phyloP scores from a whole-genome alignment of 2,797 vertebrate species.

The Decapterus maruadsi region DNA sequence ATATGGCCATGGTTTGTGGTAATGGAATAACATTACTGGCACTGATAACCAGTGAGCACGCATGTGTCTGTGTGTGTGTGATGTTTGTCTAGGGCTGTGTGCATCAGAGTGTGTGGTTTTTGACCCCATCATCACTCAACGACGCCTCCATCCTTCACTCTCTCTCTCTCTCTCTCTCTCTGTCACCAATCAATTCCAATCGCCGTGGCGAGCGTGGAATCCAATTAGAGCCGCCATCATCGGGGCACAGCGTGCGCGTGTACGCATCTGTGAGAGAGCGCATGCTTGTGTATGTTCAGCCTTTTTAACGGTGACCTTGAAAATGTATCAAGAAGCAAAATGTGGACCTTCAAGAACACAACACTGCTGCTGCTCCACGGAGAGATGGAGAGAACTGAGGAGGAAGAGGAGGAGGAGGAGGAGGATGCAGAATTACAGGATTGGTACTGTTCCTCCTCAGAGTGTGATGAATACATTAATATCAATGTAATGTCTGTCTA shows the following conservation, averaged over 20 bases:
- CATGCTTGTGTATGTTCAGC: neutral
- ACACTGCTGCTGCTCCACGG: neutral
- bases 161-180: constrained; percentile 27
- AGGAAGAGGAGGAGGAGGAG: neutral
- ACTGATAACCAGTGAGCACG: neutral
- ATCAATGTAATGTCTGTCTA: neutral
- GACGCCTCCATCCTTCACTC: constrained; percentile 50
- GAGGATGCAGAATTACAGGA: neutral
- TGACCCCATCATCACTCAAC: constrained; percentile 55
- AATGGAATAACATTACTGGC: constrained; percentile 45
- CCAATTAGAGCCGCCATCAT: constrained; percentile 59
- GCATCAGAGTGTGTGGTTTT: constrained; percentile 3
- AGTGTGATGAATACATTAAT: neutral
- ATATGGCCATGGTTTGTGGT: constrained; percentile 39
- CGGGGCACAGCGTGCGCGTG: constrained; percentile 14
- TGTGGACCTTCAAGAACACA: neutral
- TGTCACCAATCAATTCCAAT: constrained; percentile 69
- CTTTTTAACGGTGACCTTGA: constrained; percentile 50
- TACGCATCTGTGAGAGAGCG: constrained; percentile 16
- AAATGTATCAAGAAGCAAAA: constrained; percentile 29
- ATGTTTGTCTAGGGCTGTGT: neutral
- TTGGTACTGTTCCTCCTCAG: neutral
- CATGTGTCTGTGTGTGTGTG: neutral
- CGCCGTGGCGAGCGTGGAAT: constrained; percentile 37
- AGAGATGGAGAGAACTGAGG: neutral